Percentiles rank a stretch among this genome's conserved stretches.
Evolutionary conservation across 2,113 vertebrate species (phyloP).

Genomic region (Paralichthys olivaceus): DNA sequence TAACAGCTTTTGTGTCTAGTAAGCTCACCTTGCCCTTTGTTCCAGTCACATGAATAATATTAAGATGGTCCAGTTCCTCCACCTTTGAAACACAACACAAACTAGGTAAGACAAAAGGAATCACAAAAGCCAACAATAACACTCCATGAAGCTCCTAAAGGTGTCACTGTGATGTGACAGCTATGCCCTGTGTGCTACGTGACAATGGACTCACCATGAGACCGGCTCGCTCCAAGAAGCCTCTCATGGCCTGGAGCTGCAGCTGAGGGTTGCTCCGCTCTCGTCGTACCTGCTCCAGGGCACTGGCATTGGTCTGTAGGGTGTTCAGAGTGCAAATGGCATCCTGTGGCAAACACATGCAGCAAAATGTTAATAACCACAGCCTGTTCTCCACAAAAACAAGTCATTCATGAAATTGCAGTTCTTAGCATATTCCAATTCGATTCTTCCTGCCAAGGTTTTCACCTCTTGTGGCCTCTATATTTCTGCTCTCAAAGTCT

Average conservation of each 20-base stretch:
- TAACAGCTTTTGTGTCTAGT: background rate
- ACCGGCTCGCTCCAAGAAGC: slow-evolving; percentile 87
- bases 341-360: slow-evolving; percentile 81
- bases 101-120: slow-evolving; percentile 7
- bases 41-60: slow-evolving; percentile 95
- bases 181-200: background rate
- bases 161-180: background rate
- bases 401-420: background rate
- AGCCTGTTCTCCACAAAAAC: background rate
- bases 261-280: slow-evolving; percentile 82
- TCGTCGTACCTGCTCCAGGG: slow-evolving; percentile 88
- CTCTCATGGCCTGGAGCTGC: slow-evolving; percentile 89
- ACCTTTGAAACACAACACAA: slow-evolving; percentile 80
- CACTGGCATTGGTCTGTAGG: slow-evolving; percentile 92
- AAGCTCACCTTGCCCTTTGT: slow-evolving; percentile 95
- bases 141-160: background rate
- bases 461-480: no score
- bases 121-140: background rate
- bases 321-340: slow-evolving; percentile 94
- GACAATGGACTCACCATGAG: slow-evolving; percentile 81
- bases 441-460: no score
- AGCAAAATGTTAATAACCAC: background rate
- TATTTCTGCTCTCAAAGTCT: no score
- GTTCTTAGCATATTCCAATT: no score
- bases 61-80: slow-evolving; percentile 89